Percentiles rank a stretch among this genome's conserved stretches.
These are phyloP conservation scores for Drosophila bipectinata DNA, from an alignment of 1,140 invertebrate species.

Conservation along the genomic window DNA sequence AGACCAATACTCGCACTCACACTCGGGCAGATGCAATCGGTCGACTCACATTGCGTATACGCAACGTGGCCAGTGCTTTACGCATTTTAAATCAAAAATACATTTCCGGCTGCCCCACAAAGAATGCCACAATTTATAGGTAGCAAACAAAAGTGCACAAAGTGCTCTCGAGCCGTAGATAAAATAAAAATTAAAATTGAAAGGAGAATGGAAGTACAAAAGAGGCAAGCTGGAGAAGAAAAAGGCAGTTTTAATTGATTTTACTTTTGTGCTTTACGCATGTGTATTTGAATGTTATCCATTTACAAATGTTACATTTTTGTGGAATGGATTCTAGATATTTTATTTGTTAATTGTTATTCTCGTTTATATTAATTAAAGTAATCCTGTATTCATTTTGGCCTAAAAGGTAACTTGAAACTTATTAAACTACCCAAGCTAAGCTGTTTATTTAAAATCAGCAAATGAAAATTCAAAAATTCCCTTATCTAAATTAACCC, in stretches of 20 bases:
- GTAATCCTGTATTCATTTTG: too few relatives aligned
- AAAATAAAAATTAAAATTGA: slow-evolving; percentile 25
- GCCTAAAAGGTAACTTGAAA: too few relatives aligned
- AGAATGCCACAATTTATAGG: slow-evolving; percentile 67
- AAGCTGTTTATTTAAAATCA: too few relatives aligned
- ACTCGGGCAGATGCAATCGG: slow-evolving; percentile 18
- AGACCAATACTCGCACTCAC: slow-evolving; percentile 11
- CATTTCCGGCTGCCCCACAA: slow-evolving; percentile 73
- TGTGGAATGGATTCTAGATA: too few relatives aligned
- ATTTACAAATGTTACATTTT: too few relatives aligned
- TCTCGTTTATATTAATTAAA: too few relatives aligned
- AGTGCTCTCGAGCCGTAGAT: slow-evolving; percentile 52
- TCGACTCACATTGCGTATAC: slow-evolving; percentile 61
- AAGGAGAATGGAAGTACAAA: slow-evolving; percentile 3
- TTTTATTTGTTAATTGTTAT: background rate
- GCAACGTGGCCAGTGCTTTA: slow-evolving; percentile 59
- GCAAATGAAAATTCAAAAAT: too few relatives aligned
- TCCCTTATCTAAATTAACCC: too few relatives aligned
- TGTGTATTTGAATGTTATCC: background rate
- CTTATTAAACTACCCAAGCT: too few relatives aligned
- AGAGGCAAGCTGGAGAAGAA: background rate
- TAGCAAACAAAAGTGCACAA: slow-evolving; percentile 46
- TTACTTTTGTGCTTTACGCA: too few relatives aligned
- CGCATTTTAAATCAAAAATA: slow-evolving; percentile 82
- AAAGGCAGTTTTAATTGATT: slow-evolving; percentile 10